These are phyloP conservation scores for Samia ricini DNA, from an alignment of 1,140 invertebrate genomes.

Conservation along the genomic window DNA sequence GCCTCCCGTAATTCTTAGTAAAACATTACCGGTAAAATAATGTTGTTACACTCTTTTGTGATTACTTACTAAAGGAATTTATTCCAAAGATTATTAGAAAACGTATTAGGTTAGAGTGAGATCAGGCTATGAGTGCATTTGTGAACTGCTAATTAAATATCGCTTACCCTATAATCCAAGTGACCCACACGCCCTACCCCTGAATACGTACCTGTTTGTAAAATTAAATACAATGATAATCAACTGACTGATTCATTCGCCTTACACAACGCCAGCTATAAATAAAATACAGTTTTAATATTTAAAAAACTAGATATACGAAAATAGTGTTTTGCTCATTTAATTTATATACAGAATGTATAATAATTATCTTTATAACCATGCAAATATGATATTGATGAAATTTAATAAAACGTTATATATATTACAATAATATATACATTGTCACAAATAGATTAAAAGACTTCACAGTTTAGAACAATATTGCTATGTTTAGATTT, in stretches of 20 bases:
- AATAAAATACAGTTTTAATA: background rate
- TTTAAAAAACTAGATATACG: constrained; percentile 21
- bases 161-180: background rate
- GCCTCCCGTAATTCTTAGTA: no score
- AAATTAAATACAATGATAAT: background rate
- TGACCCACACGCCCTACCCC: background rate
- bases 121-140: background rate
- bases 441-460: constrained; percentile 21
- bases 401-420: constrained; percentile 25
- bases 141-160: background rate
- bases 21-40: background rate
- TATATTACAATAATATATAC: constrained; percentile 20
- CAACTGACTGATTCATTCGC: constrained; percentile 10
- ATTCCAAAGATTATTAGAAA: background rate
- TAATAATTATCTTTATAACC: constrained; percentile 30
- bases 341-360: constrained; percentile 33
- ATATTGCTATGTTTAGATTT: constrained; percentile 18
- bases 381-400: constrained; percentile 27
- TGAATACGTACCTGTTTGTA: background rate
- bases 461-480: constrained; percentile 12
- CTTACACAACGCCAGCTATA: constrained; percentile 21
- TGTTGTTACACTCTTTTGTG: background rate
- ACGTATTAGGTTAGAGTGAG: no score
- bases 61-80: background rate
- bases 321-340: constrained; percentile 38